phyloP scores from a whole-genome alignment of 2,888 invertebrate species.

The Oasisia sp. region DNA sequence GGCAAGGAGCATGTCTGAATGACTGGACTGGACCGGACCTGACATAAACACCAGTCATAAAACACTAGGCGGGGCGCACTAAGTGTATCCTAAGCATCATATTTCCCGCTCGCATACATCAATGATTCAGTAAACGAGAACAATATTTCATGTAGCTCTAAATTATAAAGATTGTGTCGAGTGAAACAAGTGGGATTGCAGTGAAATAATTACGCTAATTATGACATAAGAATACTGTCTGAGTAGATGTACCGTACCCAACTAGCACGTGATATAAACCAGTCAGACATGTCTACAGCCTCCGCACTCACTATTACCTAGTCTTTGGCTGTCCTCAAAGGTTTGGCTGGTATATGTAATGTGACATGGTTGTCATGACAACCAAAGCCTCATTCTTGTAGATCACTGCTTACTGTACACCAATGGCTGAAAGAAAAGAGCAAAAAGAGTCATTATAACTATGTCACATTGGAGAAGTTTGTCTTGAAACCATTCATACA shows the following conservation, averaged over 20 bases:
- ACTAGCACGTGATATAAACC: neutral
- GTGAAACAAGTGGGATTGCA: neutral
- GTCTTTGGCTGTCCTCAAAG: neutral
- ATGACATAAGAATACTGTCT: neutral
- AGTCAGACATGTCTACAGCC: neutral
- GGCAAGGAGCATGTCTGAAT: neutral
- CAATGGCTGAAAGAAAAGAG: slow-evolving; percentile 1
- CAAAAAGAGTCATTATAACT: neutral
- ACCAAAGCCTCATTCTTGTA: neutral
- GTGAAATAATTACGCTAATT: neutral
- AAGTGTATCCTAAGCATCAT: neutral
- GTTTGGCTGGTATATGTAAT: neutral
- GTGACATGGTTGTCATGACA: neutral
- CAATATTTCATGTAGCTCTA: neutral
- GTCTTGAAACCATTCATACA: neutral
- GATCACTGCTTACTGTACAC: neutral
- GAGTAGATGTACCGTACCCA: neutral
- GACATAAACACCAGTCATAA: no score
- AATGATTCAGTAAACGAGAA: neutral
- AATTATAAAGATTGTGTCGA: neutral
- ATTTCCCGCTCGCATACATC: neutral
- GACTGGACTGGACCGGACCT: neutral
- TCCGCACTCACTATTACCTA: neutral
- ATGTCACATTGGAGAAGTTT: neutral
- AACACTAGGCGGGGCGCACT: neutral